Percentiles rank a stretch among this genome's conserved stretches.
Evolutionary conservation across 2,888 invertebrate genomes (phyloP).

Genomic region (Himalopsyche tibetana): DNA sequence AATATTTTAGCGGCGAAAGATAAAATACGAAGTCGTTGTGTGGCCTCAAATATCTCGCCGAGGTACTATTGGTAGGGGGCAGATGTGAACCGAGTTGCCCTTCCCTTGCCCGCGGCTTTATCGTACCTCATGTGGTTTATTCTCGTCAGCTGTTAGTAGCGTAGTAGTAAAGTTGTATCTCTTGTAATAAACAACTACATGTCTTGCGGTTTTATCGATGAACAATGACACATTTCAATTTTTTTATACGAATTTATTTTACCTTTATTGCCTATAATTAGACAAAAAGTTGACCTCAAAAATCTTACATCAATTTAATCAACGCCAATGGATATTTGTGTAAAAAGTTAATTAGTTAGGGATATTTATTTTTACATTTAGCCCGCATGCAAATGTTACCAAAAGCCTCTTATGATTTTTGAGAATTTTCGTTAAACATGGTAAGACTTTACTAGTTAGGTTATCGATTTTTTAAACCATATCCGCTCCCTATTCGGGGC

Average conservation of each 20-base stretch:
- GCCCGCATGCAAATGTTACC: no score
- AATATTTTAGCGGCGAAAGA: constrained; percentile 61
- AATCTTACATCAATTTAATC: neutral
- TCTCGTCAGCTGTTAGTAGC: neutral
- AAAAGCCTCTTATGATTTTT: no score
- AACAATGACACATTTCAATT: neutral
- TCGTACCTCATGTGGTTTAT: constrained; percentile 70
- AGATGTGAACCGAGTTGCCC: constrained; percentile 74
- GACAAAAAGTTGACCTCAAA: neutral
- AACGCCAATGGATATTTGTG: no score
- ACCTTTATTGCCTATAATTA: neutral
- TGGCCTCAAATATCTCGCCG: constrained; percentile 68
- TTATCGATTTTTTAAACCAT: no score
- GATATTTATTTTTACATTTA: no score
- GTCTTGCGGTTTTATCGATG: neutral
- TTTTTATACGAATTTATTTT: neutral
- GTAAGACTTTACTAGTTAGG: no score
- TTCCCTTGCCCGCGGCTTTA: constrained; percentile 76
- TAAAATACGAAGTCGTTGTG: constrained; percentile 58
- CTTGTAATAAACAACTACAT: neutral
- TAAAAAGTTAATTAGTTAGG: no score
- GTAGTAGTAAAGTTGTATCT: neutral
- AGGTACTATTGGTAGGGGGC: constrained; percentile 75
- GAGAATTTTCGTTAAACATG: no score
- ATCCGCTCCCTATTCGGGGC: no score